These are phyloP conservation scores for Zaprionus tsacasi DNA, from an alignment of 1,140 invertebrate species.

Conservation along the genomic window DNA sequence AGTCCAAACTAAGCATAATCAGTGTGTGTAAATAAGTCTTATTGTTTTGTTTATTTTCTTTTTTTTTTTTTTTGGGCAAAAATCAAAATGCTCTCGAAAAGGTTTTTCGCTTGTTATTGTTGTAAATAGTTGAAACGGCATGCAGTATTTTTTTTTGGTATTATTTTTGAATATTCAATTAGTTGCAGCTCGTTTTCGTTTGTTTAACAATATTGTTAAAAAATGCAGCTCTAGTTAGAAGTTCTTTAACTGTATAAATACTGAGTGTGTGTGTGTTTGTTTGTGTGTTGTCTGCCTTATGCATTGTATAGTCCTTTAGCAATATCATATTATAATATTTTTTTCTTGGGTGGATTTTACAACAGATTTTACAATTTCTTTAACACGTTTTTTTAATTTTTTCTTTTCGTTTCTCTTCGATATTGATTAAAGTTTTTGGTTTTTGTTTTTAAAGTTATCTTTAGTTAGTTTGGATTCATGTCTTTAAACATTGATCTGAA, in stretches of 20 bases:
- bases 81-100: constrained; percentile 61
- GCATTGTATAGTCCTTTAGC: constrained; percentile 19
- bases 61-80: constrained; percentile 45
- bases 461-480: constrained; percentile 21
- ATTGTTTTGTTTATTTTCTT: constrained; percentile 41
- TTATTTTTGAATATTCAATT: constrained; percentile 23
- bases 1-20: constrained; percentile 79
- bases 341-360: constrained; percentile 60
- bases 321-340: constrained; percentile 12
- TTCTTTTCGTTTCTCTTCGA: constrained; percentile 29
- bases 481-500: constrained; percentile 88
- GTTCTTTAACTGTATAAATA: constrained; percentile 9
- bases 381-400: constrained; percentile 4
- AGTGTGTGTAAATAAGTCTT: constrained; percentile 82
- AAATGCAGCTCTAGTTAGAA: constrained; percentile 44
- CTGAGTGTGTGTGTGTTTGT: constrained; percentile 32
- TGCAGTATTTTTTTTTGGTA: constrained; percentile 13
- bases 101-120: constrained; percentile 50
- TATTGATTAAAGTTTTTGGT: constrained; percentile 27
- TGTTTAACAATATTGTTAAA: constrained; percentile 34
- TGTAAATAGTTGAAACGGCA: constrained; percentile 67
- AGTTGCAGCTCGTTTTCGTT: constrained; percentile 23
- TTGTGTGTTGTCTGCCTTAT: constrained; percentile 31
- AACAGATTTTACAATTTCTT: constrained; percentile 66
- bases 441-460: neutral